Conservation (phyloP, 2,113 vertebrate genomes). For the Halcyon senegalensis region DNA sequence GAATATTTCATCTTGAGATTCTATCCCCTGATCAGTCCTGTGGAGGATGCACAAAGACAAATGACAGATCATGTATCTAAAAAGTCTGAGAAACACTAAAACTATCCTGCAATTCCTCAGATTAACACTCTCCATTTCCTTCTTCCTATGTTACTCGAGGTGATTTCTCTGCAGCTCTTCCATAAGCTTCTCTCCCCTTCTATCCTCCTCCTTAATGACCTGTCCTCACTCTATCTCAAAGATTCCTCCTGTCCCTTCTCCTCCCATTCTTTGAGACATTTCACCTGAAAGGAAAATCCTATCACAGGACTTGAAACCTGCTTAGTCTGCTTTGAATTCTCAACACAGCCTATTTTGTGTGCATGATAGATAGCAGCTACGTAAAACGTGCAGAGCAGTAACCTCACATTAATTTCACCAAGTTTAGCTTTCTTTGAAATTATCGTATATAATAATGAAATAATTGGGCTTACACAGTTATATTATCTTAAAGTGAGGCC, state of each 20-base stretch:
- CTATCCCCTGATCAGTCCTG: background rate
- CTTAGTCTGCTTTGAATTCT: background rate
- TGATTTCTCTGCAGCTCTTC: background rate
- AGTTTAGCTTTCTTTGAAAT: background rate
- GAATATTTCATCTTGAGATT: background rate
- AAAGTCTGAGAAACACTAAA: background rate
- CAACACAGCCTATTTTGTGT: background rate
- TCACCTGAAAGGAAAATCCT: background rate
- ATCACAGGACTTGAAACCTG: background rate
- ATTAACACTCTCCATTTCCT: background rate
- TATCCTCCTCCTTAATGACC: background rate
- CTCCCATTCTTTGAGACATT: background rate
- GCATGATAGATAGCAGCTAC: background rate
- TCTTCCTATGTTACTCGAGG: accelerated
- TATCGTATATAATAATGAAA: background rate
- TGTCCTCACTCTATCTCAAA: background rate
- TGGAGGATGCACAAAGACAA: background rate
- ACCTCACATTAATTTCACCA: background rate
- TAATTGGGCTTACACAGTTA: background rate
- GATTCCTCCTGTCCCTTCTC: background rate
- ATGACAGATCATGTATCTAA: background rate
- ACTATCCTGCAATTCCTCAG: background rate
- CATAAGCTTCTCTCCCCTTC: background rate
- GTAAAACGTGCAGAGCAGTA: background rate
- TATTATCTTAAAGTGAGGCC: background rate